Evolutionary conservation across 2,113 vertebrate species (phyloP).

Genomic region (Callospermophilus lateralis): DNA sequence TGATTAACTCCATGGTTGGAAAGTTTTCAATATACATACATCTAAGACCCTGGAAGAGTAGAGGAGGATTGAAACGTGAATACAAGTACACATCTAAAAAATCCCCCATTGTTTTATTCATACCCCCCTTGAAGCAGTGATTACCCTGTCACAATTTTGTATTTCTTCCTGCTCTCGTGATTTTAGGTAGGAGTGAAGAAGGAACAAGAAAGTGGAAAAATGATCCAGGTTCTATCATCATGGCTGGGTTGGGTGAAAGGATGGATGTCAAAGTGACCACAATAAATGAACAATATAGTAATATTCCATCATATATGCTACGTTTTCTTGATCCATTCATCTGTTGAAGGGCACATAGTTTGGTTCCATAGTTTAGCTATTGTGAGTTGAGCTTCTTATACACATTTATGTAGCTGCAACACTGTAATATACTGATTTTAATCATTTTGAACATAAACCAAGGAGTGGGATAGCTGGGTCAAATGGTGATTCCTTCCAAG

Average conservation of each 20-base stretch:
- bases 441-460: too few species aligned
- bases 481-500: too few species aligned
- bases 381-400: too few species aligned
- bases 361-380: too few species aligned
- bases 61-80: neutral
- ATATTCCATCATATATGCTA: too few species aligned
- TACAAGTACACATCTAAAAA: neutral
- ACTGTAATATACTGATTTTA: too few species aligned
- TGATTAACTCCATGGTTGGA: neutral
- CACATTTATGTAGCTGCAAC: too few species aligned
- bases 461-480: too few species aligned
- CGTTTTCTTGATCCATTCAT: too few species aligned
- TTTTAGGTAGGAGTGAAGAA: neutral
- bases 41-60: neutral
- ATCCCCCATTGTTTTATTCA: neutral
- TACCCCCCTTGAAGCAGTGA: too few species aligned
- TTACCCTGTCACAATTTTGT: neutral
- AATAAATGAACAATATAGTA: neutral
- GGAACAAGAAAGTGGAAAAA: neutral
- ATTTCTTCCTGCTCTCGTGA: neutral
- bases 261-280: neutral
- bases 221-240: neutral
- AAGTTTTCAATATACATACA: neutral
- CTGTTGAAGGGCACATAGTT: too few species aligned
- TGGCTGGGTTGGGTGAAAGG: neutral